A percentile compares a stretch with the other conserved stretches of the same genome.
Evolutionary conservation across 2,888 invertebrate species (phyloP).

Genomic region (Hetaerina titia): DNA sequence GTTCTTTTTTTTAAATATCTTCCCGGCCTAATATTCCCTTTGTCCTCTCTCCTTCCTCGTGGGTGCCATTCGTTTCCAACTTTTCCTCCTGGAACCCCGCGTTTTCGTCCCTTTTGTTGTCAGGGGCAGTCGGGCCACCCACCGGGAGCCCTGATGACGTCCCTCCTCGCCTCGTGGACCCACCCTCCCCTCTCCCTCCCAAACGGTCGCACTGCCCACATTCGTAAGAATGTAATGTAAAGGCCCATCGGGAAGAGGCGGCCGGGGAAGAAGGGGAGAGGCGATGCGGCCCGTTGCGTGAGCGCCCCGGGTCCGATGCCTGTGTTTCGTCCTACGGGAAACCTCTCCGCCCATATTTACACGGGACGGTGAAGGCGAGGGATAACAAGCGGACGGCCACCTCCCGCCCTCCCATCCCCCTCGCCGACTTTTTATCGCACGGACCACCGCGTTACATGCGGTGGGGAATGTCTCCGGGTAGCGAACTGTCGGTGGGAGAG

Average conservation of each 20-base stretch:
- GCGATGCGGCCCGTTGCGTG: not conserved
- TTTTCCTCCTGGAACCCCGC: not conserved
- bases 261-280: not conserved
- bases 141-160: constrained; percentile 54
- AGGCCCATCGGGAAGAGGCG: no score
- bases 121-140: constrained; percentile 20
- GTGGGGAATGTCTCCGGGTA: not conserved
- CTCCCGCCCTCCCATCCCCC: not conserved
- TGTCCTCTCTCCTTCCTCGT: constrained; percentile 34
- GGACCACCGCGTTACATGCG: not conserved
- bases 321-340: not conserved
- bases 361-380: not conserved
- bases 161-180: not conserved
- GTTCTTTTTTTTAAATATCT: not conserved
- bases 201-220: not conserved
- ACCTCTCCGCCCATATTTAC: not conserved
- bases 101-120: constrained; percentile 51
- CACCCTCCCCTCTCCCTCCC: not conserved
- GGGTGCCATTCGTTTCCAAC: not conserved
- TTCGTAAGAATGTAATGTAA: no score
- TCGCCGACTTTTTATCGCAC: not conserved
- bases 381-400: not conserved
- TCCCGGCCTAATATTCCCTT: constrained; percentile 49
- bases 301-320: not conserved
- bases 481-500: no score